A percentile compares a stretch with the other conserved stretches of the same genome.
These are phyloP conservation scores for Chondrosia reniformis DNA, from an alignment of 37 sponge, comb jelly and placozoan genomes.

Conservation along the genomic window DNA sequence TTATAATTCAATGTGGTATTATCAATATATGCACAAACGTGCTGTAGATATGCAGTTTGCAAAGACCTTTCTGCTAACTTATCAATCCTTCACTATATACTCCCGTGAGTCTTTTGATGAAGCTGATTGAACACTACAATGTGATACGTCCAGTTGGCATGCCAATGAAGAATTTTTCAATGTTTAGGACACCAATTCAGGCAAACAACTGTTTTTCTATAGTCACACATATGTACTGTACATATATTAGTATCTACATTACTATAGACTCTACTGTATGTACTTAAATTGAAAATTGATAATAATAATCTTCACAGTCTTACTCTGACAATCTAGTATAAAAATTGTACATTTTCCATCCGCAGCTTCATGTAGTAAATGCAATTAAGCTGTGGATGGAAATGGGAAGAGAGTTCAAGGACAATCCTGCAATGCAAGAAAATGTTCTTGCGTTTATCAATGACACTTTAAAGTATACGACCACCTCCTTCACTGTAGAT, in stretches of 20 bases:
- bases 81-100: conserved; percentile 90
- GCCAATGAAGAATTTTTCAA: conserved; percentile 61
- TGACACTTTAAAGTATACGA: conserved; percentile 61
- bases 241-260: too few species aligned
- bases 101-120: conserved; percentile 75
- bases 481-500: conserved; percentile 69
- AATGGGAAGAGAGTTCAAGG: conserved; percentile 83
- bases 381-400: conserved; percentile 90
- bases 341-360: too few species aligned
- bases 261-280: too few species aligned
- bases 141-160: conserved; percentile 68
- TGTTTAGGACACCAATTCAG: conserved; percentile 82
- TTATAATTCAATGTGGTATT: too few species aligned
- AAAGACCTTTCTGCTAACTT: conserved; percentile 87
- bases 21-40: too few species aligned
- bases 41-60: conserved; percentile 89
- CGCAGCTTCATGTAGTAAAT: conserved; percentile 85
- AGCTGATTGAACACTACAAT: conserved; percentile 90
- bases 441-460: conserved; percentile 66
- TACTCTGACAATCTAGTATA: too few species aligned
- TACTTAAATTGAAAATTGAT: too few species aligned
- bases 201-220: too few species aligned
- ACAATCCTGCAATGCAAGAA: conserved; percentile 59
- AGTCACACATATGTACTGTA: too few species aligned
- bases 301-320: too few species aligned